These are phyloP conservation scores for Xylocopa sonorina DNA, from an alignment of 1,140 invertebrate genomes.

Conservation along the genomic window DNA sequence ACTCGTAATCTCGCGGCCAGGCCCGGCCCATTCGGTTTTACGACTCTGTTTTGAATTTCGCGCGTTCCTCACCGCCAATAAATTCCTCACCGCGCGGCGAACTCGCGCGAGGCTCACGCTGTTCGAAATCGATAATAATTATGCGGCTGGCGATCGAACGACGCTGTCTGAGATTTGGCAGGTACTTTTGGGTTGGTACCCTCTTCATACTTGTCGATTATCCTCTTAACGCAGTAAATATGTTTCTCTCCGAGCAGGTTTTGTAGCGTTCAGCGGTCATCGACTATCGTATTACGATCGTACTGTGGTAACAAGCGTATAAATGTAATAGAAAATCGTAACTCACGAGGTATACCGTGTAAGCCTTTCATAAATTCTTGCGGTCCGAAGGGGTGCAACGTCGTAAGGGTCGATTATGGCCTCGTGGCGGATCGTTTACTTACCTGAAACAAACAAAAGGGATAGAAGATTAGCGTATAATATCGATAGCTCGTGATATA, in stretches of 20 bases:
- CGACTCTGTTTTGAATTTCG: conserved; percentile 69
- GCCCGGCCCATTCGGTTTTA: conserved; percentile 61
- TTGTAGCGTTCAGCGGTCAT: no score
- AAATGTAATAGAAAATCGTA: no score
- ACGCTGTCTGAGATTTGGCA: conserved; percentile 11
- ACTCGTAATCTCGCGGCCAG: conserved; percentile 55
- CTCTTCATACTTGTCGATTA: conserved; percentile 4
- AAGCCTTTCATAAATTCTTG: background rate
- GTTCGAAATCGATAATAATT: conserved; percentile 31
- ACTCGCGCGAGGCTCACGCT: background rate
- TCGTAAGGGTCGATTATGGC: background rate
- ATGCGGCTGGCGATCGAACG: background rate
- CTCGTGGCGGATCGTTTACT: conserved; percentile 55
- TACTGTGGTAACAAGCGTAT: no score
- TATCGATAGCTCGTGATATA: background rate
- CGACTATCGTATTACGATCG: no score
- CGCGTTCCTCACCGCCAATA: conserved; percentile 25
- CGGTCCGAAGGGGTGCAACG: no score
- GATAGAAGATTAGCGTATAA: conserved; percentile 34
- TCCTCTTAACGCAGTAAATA: no score
- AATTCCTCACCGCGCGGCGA: conserved; percentile 5
- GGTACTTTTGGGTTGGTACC: conserved; percentile 1
- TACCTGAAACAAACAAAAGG: conserved; percentile 71
- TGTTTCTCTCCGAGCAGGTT: no score
- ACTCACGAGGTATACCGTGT: no score